Base-by-base conservation (phyloP, 2,888 invertebrate genomes). In the Aspidiotus destructor region DNA sequence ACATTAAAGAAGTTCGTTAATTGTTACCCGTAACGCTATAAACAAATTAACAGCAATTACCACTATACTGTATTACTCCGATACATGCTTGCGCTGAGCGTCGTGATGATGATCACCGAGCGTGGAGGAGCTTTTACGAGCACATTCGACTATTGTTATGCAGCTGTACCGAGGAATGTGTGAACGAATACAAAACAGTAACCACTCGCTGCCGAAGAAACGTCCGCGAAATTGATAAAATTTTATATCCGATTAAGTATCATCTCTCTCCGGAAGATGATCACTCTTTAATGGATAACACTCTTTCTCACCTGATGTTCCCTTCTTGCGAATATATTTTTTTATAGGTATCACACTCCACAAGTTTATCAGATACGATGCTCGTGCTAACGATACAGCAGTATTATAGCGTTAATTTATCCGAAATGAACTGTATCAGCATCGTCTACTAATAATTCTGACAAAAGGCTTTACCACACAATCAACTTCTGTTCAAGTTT, bases 11-110 rank as follows among this genome's bases (percentile, higher is more conserved):
- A 62, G 62, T 62, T 62, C 62, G 62, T 62, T 62, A 62, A 62
- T 62, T 52, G 62, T 62, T 52, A 41, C 28, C 62, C 52, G 62
- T 62, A 62, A 62, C 62, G 62, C 62, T 62, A 62, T 62, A 62
- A 62, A 62, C 62, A 62, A 62, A 62, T 62, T 62, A 62, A 62
- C 62, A 62, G 53, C 62, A 62, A 62, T 62, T 62, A 62, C 62
- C 62, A 53, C 62, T 62, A 62, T 62, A 53, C 62, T 53, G 28
- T 28, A 28, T 28, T 28, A 28, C 28, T 28, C 28, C 28, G 5
- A 28, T 28, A 28, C 5, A 28, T 28, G 28, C 28, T 28, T n/a
- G n/a, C n/a, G n/a, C n/a, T n/a, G n/a, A n/a, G n/a, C n/a, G n/a
- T n/a, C 62, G 53, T 53, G 53, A 48, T 52, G 53, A 28, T 13